Evolutionary conservation across 2,113 vertebrate genomes (phyloP).

Genomic region (Melanerpes formicivorus): DNA sequence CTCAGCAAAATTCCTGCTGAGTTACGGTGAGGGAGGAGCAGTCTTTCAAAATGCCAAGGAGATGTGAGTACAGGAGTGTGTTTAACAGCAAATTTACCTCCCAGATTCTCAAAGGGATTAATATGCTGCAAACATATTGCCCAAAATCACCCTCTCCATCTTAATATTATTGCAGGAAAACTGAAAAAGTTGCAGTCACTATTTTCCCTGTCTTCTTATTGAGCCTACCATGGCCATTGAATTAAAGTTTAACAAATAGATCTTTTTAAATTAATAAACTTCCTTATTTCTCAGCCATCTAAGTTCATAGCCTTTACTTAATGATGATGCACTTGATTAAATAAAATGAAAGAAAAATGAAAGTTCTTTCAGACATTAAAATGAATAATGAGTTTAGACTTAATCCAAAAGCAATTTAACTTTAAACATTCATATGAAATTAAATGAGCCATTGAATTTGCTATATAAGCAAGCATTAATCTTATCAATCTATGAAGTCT

Average conservation of each 20-base stretch:
- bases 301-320: conserved; percentile 76
- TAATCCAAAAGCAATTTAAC: conserved; percentile 90
- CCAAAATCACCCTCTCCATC: conserved; percentile 1
- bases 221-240: conserved; percentile 48
- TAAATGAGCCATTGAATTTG: conserved; percentile 91
- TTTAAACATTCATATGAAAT: conserved; percentile 89
- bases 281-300: conserved; percentile 73
- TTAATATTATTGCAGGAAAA: neutral
- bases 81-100: neutral
- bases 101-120: neutral
- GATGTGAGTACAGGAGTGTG: neutral
- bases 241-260: conserved; percentile 75
- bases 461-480: conserved; percentile 89
- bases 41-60: neutral
- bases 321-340: conserved; percentile 83
- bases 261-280: conserved; percentile 79
- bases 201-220: conserved; percentile 32
- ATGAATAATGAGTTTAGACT: conserved; percentile 85
- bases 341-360: conserved; percentile 85
- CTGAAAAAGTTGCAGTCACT: conserved; percentile 41
- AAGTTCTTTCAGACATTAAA: conserved; percentile 84
- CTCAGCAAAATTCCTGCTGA: neutral
- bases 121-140: neutral
- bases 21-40: neutral
- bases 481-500: conserved; percentile 84